Percentiles rank a stretch among this genome's conserved stretches.
These are phyloP conservation scores for Chauna torquata DNA, from an alignment of 2,113 vertebrate species.

Conservation along the genomic window DNA sequence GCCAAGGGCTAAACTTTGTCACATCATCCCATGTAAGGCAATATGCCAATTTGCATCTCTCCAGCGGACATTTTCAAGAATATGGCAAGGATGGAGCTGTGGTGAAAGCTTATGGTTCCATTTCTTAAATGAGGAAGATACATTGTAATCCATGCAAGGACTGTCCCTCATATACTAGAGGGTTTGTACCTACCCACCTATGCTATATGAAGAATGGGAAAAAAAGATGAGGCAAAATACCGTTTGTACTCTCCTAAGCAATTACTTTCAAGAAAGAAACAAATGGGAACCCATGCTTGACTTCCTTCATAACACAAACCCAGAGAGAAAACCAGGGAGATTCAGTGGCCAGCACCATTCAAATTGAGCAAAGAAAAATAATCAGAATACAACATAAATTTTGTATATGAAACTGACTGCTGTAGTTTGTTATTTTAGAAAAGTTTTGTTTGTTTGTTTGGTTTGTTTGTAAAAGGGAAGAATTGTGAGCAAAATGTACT, in stretches of 20 bases:
- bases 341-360: neutral
- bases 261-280: neutral
- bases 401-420: neutral
- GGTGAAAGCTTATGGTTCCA: neutral
- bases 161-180: neutral
- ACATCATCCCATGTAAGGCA: neutral
- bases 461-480: neutral
- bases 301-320: neutral
- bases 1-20: neutral
- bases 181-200: neutral
- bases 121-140: neutral
- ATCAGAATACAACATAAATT: neutral
- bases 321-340: neutral
- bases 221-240: neutral
- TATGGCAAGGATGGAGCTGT: neutral
- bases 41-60: neutral
- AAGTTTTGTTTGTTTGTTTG: neutral
- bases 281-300: neutral
- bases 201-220: neutral
- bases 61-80: neutral
- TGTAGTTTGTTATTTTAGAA: neutral
- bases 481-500: neutral
- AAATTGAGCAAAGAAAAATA: neutral
- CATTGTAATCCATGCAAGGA: neutral
- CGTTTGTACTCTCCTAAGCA: neutral